phyloP scores from a whole-genome alignment of 2,797 vertebrate genomes.

The Acrossocheilus wenchowensis region DNA sequence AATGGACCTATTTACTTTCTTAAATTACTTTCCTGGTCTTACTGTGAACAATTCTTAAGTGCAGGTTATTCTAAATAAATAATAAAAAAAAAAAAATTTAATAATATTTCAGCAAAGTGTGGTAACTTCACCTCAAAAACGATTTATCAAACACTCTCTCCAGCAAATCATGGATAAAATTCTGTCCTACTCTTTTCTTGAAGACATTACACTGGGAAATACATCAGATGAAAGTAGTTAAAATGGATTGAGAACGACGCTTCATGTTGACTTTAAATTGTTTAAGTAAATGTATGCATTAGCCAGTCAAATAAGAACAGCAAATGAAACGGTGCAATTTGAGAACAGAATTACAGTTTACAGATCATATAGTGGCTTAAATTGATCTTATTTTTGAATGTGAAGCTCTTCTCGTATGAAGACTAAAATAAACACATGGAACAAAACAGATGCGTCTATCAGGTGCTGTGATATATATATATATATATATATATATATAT shows the following conservation, averaged over 20 bases:
- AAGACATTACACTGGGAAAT: background rate
- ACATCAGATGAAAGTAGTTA: background rate
- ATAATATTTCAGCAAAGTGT: background rate
- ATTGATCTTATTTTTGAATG: background rate
- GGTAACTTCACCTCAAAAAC: background rate
- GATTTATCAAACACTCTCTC: background rate
- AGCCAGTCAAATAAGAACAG: slow-evolving; percentile 24
- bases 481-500: slow-evolving; percentile 15
- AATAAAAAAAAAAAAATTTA: background rate
- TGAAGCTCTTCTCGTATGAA: background rate
- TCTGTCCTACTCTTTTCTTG: background rate
- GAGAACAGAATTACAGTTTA: slow-evolving; percentile 13
- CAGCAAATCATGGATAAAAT: background rate
- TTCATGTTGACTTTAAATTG: slow-evolving; percentile 16
- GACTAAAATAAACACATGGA: slow-evolving; percentile 24
- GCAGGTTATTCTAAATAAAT: background rate
- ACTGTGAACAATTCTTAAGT: background rate
- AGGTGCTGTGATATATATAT: slow-evolving; percentile 66
- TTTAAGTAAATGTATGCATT: slow-evolving; percentile 3
- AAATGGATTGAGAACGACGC: background rate
- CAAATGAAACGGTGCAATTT: background rate
- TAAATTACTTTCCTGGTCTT: background rate
- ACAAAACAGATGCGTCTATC: slow-evolving; percentile 53
- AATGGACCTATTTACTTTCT: background rate
- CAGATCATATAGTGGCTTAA: slow-evolving; percentile 2